Conservation (phyloP, 2,113 vertebrate species). For the Mionectes macconnelli region DNA sequence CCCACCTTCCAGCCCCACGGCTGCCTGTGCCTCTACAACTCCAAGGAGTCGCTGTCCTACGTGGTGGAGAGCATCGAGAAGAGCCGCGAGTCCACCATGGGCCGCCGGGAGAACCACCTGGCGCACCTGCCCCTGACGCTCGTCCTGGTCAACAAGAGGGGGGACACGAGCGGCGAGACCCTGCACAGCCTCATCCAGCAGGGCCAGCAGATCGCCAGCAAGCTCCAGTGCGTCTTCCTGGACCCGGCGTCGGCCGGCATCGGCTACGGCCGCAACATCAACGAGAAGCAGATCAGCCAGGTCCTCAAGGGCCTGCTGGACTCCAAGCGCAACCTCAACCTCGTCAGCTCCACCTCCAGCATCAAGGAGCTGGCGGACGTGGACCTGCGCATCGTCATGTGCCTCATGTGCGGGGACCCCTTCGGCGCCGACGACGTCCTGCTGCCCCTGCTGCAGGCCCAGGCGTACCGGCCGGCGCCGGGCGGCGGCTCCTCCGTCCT, state of each 20-base stretch:
- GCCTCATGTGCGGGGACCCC: constrained; percentile 93
- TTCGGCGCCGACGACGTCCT: constrained; percentile 88
- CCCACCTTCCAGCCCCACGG: constrained; percentile 94
- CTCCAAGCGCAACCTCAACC: constrained; percentile 79
- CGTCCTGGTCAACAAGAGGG: constrained; percentile 89
- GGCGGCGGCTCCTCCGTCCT: constrained; percentile 72
- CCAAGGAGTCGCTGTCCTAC: constrained; percentile 93
- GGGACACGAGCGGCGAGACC: constrained; percentile 89
- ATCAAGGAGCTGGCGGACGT: constrained; percentile 84
- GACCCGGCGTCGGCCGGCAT: constrained; percentile 88
- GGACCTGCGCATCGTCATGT: constrained; percentile 89
- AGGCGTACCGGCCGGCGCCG: constrained; percentile 79
- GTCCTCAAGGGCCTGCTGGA: constrained; percentile 88
- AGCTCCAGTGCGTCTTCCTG: constrained; percentile 87
- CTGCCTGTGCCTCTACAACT: constrained; percentile 96
- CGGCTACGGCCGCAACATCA: constrained; percentile 88
- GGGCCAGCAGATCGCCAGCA: constrained; percentile 89
- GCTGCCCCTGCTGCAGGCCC: constrained; percentile 85
- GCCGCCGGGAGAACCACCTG: constrained; percentile 83
- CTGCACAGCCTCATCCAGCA: constrained; percentile 91
- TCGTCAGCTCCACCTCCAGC: constrained; percentile 71
- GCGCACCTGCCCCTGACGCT: constrained; percentile 85
- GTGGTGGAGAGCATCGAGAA: constrained; percentile 94
- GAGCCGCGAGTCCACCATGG: constrained; percentile 83
- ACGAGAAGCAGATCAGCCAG: constrained; percentile 90